A percentile compares a stretch with the other conserved stretches of the same genome.
These are phyloP conservation scores for Trileptium ribeirensis DNA, from an alignment of 2,888 invertebrate genomes.

Conservation along the genomic window DNA sequence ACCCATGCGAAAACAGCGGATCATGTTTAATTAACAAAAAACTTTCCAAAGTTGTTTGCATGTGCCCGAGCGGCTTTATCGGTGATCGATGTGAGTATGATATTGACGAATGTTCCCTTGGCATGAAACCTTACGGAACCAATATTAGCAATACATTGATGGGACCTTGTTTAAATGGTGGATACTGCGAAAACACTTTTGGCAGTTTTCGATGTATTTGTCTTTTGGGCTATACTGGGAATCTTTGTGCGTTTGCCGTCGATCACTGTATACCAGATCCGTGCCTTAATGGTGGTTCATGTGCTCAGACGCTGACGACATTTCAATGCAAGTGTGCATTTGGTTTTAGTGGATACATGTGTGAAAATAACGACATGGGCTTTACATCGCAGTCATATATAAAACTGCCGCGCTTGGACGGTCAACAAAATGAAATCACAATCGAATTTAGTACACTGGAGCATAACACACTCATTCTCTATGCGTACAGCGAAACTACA, in stretches of 20 bases:
- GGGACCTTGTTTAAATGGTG: constrained; percentile 76
- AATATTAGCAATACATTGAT: constrained; percentile 21
- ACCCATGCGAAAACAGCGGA: constrained; percentile 59
- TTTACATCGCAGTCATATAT: constrained; percentile 81
- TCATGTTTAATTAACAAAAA: constrained; percentile 42
- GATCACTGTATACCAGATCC: constrained; percentile 87
- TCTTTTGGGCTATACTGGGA: constrained; percentile 80
- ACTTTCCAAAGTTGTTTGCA: constrained; percentile 75
- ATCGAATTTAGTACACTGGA: constrained; percentile 81
- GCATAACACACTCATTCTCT: constrained; percentile 71
- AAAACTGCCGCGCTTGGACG: constrained; percentile 75
- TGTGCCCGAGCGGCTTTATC: constrained; percentile 69
- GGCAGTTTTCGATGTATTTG: constrained; percentile 85
- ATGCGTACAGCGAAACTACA: constrained; percentile 78
- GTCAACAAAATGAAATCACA: constrained; percentile 80
- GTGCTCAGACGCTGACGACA: neutral
- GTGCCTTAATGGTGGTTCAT: constrained; percentile 75
- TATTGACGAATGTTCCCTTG: constrained; percentile 25
- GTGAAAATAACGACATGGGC: constrained; percentile 80
- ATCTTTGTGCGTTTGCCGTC: constrained; percentile 73
- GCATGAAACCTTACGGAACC: neutral
- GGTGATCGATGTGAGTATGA: constrained; percentile 77
- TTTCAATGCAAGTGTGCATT: constrained; percentile 71
- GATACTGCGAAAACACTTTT: constrained; percentile 77
- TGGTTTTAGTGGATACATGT: constrained; percentile 76